Base-by-base conservation (phyloP, 2,797 vertebrate species). In the Lagocephalus sceleratus region DNA sequence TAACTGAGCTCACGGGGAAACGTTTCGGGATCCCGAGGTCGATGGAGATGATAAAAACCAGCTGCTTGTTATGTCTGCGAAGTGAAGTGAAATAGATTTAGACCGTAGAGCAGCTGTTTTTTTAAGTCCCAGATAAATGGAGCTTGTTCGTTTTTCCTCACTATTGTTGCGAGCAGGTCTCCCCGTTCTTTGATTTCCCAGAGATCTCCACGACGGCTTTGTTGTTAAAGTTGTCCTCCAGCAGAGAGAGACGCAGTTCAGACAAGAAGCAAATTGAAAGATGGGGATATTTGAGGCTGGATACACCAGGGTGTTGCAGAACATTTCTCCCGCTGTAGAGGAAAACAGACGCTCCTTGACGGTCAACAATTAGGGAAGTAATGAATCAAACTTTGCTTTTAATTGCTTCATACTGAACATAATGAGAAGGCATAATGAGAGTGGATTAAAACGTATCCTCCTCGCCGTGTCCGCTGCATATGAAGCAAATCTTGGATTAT, bases 1-100 rank as follows among this genome's bases (percentile, higher is more conserved):
- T 71, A 70, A 51, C 39, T 45, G 25, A 40, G 19, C 75, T 73
- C 66, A 26, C 41, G 75, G 69, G 72, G 66, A n/a, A 48, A 63
- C 51, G 35, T 42, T 16, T 49, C 38, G 16, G 14, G 5, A 50
- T 9, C 42, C 14, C 0, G 6, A 47, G 23, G 26, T 47, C 43
- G 26, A 19, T 48, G 26, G 12, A 45, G 26, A 19, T 47, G 49
- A 55, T 47, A 51, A 71, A 58, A 10, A 41, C n/a, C n/a, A n/a
- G n/a, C n/a, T n/a, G n/a, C n/a, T n/a, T n/a, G n/a, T n/a, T n/a
- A n/a, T n/a, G n/a, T n/a, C n/a, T n/a, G n/a, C n/a, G n/a, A n/a
- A n/a, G n/a, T n/a, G n/a, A 55, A 45, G 66, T 25, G 32, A 16
- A 32, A 32, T 9, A 32, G 7, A 32, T 25, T 29, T 29, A 2